A percentile compares a stretch with the other conserved stretches of the same genome.
phyloP scores from a whole-genome alignment of 2,797 vertebrate species.

The Pantherophis alleghaniensis region DNA sequence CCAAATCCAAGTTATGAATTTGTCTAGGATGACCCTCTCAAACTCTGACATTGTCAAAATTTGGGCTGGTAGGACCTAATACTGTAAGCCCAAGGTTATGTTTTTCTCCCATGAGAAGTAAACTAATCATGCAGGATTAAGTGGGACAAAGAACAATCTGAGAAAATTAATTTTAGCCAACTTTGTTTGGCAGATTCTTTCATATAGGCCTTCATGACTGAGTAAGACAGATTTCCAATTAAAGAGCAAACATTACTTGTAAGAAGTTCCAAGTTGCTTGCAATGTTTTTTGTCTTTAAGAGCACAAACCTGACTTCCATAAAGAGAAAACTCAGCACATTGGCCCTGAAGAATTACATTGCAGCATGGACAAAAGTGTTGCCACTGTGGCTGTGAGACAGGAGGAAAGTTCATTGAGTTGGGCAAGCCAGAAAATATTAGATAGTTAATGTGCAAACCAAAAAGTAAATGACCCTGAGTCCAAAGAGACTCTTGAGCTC shows the following conservation, averaged over 20 bases:
- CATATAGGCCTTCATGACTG: neutral
- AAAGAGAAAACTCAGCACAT: neutral
- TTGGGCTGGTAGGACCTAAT: neutral
- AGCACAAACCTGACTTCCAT: neutral
- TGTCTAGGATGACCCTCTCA: neutral
- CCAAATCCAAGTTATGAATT: neutral
- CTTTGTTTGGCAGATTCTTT: neutral
- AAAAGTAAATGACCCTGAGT: neutral
- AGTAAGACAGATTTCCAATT: neutral
- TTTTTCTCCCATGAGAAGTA: neutral
- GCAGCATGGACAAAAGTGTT: neutral
- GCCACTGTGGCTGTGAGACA: neutral
- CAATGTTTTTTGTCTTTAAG: neutral
- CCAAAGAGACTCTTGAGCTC: neutral
- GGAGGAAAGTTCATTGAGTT: neutral
- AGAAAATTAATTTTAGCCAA: neutral
- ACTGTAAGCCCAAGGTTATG: neutral
- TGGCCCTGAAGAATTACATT: neutral
- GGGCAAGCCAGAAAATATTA: neutral
- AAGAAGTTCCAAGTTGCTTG: neutral
- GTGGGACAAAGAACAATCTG: neutral
- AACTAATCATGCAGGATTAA: neutral
- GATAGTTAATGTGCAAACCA: constrained; percentile 3
- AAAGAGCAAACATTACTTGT: neutral
- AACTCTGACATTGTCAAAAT: neutral